Evolutionary conservation across 2,113 vertebrate species (phyloP).

Genomic region (Labrus mixtus): DNA sequence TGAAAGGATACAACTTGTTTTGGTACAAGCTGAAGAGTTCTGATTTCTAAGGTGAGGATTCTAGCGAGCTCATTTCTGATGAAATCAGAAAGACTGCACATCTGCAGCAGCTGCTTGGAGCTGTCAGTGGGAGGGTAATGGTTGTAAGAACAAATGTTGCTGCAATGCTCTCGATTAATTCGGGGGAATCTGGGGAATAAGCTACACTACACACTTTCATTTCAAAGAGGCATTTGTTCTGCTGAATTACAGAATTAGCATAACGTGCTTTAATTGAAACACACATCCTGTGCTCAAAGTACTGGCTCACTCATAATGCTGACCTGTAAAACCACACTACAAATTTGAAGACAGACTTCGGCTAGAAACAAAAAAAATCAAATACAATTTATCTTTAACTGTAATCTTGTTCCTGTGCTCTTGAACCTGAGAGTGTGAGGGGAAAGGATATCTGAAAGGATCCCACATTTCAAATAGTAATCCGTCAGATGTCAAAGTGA

Average conservation of each 20-base stretch:
- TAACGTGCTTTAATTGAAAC: conserved; percentile 58
- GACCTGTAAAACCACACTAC: conserved; percentile 37
- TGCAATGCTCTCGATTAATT: conserved; percentile 46
- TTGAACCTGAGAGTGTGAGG: conserved; percentile 19
- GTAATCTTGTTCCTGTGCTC: conserved; percentile 33
- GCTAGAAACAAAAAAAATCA: conserved; percentile 52
- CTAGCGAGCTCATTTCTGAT: neutral
- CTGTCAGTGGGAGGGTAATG: conserved; percentile 51
- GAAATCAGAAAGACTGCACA: conserved; percentile 37
- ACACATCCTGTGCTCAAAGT: conserved; percentile 26
- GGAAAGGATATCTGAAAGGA: conserved; percentile 31
- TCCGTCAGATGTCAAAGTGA: conserved; percentile 37
- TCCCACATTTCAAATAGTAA: conserved; percentile 51
- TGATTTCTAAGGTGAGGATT: conserved; percentile 5
- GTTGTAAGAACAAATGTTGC: conserved; percentile 56
- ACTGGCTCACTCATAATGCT: conserved; percentile 34
- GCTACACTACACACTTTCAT: conserved; percentile 19
- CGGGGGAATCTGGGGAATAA: conserved; percentile 39
- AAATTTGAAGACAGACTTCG: conserved; percentile 64
- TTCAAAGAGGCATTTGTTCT: conserved; percentile 49
- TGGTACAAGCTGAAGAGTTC: neutral
- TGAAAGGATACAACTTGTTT: neutral
- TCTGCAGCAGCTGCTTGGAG: conserved; percentile 56
- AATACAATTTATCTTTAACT: conserved; percentile 43
- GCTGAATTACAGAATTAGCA: conserved; percentile 53